Conservation (phyloP, 2,113 vertebrate species). For the Ammodytes dubius region DNA sequence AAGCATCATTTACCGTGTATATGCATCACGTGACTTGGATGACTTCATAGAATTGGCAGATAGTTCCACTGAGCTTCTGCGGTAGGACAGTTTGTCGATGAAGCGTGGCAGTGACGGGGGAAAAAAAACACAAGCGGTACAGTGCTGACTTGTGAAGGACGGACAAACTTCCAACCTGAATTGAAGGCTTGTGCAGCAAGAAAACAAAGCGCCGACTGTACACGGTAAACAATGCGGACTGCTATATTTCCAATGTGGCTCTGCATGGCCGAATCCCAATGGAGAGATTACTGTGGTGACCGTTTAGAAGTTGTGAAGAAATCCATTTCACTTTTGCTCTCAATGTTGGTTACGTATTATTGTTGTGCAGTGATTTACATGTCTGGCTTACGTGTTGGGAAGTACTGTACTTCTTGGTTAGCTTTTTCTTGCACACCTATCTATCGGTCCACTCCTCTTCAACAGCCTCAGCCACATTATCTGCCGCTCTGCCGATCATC, state of each 20-base stretch:
- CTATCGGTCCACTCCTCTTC: neutral
- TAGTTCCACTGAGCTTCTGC: neutral
- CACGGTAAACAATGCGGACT: conserved; percentile 34
- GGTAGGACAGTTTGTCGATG: neutral
- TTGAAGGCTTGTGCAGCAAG: conserved; percentile 40
- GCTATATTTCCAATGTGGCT: conserved; percentile 27
- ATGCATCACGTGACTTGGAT: neutral
- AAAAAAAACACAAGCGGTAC: neutral
- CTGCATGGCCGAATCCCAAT: conserved; percentile 23
- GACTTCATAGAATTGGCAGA: conserved; percentile 3
- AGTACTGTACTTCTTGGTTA: neutral
- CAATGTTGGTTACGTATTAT: neutral
- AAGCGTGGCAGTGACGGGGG: conserved; percentile 11
- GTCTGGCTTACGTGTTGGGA: neutral
- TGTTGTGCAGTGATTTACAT: neutral
- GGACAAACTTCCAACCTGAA: conserved; percentile 55
- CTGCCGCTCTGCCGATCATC: conserved; percentile 15
- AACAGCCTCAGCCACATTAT: conserved; percentile 11
- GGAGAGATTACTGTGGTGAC: conserved; percentile 12
- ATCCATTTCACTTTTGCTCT: neutral
- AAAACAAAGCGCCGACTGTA: conserved; percentile 57
- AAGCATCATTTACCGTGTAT: neutral
- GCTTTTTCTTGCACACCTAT: neutral
- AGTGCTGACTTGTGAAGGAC: conserved; percentile 24
- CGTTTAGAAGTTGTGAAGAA: neutral